A percentile compares a stretch with the other conserved stretches of the same genome.
These are phyloP conservation scores for Epizoanthus stellaris DNA, from an alignment of 92 coral and sea anemone genomes.

Conservation along the genomic window DNA sequence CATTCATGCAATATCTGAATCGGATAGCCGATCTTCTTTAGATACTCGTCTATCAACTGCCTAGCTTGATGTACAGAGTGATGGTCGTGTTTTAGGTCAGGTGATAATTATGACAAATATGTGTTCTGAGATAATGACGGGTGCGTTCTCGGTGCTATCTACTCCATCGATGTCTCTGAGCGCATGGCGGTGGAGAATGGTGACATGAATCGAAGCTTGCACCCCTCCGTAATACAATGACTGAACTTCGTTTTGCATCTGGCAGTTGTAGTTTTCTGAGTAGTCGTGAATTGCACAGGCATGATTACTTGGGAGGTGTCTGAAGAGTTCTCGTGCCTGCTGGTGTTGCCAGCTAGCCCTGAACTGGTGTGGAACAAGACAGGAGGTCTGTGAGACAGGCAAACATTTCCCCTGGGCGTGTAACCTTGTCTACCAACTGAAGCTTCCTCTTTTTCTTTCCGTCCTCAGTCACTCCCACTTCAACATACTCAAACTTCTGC, in stretches of 20 bases:
- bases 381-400: conserved; percentile 1
- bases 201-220: no score
- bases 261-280: background rate
- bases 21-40: no score
- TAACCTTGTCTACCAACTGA: background rate
- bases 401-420: background rate
- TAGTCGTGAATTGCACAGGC: no score
- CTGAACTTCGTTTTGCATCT: conserved; percentile 6
- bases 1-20: no score
- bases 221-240: background rate
- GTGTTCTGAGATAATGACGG: no score
- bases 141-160: no score
- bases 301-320: background rate
- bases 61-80: no score
- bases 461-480: background rate
- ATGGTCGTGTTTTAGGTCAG: no score
- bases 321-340: background rate
- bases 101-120: no score
- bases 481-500: background rate
- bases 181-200: no score
- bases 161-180: no score
- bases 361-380: background rate
- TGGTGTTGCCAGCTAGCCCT: conserved; percentile 10
- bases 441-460: background rate
- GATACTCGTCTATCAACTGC: no score